Evolutionary conservation across 1,140 invertebrate species (phyloP).

Genomic region (Hestina assimilis): DNA sequence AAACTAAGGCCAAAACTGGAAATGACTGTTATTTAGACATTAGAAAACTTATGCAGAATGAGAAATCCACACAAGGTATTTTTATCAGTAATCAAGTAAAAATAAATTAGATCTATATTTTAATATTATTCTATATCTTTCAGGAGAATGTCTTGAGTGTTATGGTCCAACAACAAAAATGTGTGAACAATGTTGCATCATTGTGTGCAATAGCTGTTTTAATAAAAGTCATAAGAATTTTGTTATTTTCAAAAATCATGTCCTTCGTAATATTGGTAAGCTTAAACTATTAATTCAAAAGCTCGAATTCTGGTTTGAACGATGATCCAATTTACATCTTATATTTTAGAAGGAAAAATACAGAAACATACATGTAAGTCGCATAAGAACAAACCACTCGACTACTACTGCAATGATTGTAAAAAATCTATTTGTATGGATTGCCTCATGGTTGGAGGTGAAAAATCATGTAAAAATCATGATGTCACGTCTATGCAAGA

Average conservation of each 20-base stretch:
- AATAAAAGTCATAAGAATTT: constrained; percentile 65
- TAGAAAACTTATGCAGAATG: constrained; percentile 37
- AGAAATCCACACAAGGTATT: constrained; percentile 38
- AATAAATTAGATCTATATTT: not conserved
- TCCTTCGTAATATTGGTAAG: constrained; percentile 53
- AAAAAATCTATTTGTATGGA: constrained; percentile 61
- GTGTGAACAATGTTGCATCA: constrained; percentile 58
- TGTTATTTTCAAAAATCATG: constrained; percentile 61
- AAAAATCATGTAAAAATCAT: constrained; percentile 67
- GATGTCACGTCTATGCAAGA: constrained; percentile 53
- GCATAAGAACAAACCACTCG: constrained; percentile 55
- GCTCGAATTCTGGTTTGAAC: no score
- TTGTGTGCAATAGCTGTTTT: constrained; percentile 60
- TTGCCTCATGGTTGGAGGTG: constrained; percentile 63
- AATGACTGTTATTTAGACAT: constrained; percentile 48
- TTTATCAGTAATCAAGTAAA: not conserved
- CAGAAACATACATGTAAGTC: constrained; percentile 42
- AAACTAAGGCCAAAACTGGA: constrained; percentile 19
- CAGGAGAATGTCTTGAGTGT: constrained; percentile 61
- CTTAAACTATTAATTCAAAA: not conserved
- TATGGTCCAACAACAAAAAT: constrained; percentile 48
- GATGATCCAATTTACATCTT: no score
- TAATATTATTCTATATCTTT: constrained; percentile 5
- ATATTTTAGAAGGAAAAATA: constrained; percentile 30
- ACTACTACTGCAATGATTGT: constrained; percentile 70